phyloP scores from a whole-genome alignment of 2,113 vertebrate genomes.

The Passer domesticus region DNA sequence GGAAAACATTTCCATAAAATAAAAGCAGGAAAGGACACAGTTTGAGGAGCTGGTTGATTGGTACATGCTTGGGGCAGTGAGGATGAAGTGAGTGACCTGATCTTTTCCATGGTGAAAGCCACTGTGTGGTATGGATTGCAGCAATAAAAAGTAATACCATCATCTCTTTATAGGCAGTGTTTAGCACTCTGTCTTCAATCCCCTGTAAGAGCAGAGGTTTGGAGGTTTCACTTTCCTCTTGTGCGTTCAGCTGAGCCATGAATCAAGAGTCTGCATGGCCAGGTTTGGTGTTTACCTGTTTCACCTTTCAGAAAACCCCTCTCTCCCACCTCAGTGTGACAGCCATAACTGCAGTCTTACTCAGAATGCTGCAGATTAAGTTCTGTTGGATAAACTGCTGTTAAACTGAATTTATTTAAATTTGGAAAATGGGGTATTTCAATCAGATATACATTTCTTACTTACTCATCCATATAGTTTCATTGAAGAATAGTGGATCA shows the following conservation, averaged over 20 bases:
- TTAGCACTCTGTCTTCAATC: background rate
- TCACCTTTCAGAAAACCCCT: background rate
- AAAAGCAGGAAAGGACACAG: rapidly evolving
- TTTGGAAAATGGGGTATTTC: background rate
- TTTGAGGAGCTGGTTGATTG: background rate
- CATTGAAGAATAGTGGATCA: background rate
- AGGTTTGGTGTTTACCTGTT: background rate
- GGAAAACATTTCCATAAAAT: background rate
- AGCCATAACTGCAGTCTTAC: background rate
- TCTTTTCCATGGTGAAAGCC: background rate
- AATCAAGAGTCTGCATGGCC: background rate
- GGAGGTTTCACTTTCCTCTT: background rate
- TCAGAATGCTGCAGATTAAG: background rate
- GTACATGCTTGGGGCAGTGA: background rate
- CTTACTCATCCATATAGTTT: background rate
- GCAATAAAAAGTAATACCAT: background rate
- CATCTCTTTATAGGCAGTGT: background rate
- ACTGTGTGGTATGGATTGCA: background rate
- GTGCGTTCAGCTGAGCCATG: rapidly evolving
- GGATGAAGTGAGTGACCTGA: background rate
- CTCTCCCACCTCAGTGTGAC: background rate
- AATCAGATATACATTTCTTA: background rate
- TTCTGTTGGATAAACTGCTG: background rate
- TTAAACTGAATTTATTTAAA: background rate
- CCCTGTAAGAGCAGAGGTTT: background rate